Evolutionary conservation across 2,888 invertebrate genomes (phyloP).

Genomic region (Bombyx huttoni): DNA sequence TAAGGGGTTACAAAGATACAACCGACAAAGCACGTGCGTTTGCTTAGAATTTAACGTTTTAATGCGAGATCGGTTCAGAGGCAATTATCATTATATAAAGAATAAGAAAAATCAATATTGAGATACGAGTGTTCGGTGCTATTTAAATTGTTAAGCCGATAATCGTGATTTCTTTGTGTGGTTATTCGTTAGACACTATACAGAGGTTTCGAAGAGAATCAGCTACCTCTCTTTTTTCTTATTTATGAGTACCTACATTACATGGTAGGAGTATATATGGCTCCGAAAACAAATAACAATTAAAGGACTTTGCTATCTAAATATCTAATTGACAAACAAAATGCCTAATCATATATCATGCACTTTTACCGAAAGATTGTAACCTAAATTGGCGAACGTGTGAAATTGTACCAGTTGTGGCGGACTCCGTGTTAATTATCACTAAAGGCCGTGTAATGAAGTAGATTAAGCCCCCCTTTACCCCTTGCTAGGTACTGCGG

Average conservation of each 20-base stretch:
- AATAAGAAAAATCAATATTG: conserved; percentile 45
- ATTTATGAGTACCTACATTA: not conserved
- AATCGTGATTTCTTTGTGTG: conserved; percentile 12
- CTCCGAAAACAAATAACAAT: too few species aligned
- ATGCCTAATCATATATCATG: too few species aligned
- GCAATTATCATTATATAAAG: conserved; percentile 32
- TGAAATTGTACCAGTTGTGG: conserved; percentile 27
- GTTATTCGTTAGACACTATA: conserved; percentile 6
- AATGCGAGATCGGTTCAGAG: conserved; percentile 32
- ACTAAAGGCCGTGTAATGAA: conserved; percentile 45
- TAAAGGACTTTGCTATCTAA: too few species aligned
- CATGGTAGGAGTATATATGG: too few species aligned
- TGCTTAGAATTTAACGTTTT: conserved; percentile 39
- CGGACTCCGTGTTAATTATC: conserved; percentile 40
- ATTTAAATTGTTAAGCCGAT: conserved; percentile 12
- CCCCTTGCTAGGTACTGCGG: conserved; percentile 36
- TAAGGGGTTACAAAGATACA: conserved; percentile 2
- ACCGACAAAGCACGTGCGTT: conserved; percentile 35
- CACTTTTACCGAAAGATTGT: not conserved
- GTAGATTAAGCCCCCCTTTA: conserved; percentile 40
- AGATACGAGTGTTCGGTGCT: conserved; percentile 1
- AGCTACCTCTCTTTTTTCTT: not conserved
- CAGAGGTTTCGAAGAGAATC: not conserved
- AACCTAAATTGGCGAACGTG: conserved; percentile 9
- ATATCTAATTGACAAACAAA: too few species aligned